phyloP scores from a whole-genome alignment of 2,888 invertebrate genomes.

The Leuctra nigra region DNA sequence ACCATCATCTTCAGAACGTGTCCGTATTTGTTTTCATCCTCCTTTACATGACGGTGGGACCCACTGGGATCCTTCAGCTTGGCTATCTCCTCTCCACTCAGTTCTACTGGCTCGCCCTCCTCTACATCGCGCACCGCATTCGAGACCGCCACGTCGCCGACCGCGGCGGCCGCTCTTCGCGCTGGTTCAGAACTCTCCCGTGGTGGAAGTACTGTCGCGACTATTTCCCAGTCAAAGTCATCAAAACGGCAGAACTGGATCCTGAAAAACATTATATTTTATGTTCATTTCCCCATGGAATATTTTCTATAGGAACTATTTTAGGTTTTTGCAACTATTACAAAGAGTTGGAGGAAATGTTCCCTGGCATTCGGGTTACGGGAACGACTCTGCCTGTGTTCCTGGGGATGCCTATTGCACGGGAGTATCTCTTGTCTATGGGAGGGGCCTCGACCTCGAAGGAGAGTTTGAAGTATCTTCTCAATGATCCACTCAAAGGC shows the following conservation, averaged over 20 bases:
- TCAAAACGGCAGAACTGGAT: conserved; percentile 76
- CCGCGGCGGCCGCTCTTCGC: conserved; percentile 46
- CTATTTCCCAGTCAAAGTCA: conserved; percentile 80
- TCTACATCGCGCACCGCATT: conserved; percentile 60
- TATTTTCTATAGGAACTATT: conserved; percentile 66
- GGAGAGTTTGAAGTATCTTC: conserved; percentile 56
- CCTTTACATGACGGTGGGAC: too few relatives aligned
- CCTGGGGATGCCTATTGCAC: conserved; percentile 62
- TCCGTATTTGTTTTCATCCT: too few relatives aligned
- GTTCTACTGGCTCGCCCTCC: conserved; percentile 40
- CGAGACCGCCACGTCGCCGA: conserved; percentile 56
- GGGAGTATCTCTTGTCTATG: conserved; percentile 55
- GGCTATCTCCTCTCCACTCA: conserved; percentile 45
- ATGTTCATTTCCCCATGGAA: conserved; percentile 87
- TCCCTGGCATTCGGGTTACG: conserved; percentile 55
- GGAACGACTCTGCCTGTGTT: conserved; percentile 64
- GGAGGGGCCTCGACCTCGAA: conserved; percentile 54
- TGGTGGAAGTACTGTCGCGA: conserved; percentile 69
- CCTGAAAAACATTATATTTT: conserved; percentile 76
- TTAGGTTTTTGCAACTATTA: conserved; percentile 38
- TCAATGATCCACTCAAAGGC: conserved; percentile 47
- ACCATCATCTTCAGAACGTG: too few relatives aligned
- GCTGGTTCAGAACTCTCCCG: conserved; percentile 56
- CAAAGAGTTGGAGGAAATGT: conserved; percentile 41
- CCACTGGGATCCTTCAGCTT: too few relatives aligned